Evolutionary conservation across 2,888 invertebrate genomes (phyloP), one percentile per base, ranked within the genome.

Genomic region (Lasius fuliginosus): DNA sequence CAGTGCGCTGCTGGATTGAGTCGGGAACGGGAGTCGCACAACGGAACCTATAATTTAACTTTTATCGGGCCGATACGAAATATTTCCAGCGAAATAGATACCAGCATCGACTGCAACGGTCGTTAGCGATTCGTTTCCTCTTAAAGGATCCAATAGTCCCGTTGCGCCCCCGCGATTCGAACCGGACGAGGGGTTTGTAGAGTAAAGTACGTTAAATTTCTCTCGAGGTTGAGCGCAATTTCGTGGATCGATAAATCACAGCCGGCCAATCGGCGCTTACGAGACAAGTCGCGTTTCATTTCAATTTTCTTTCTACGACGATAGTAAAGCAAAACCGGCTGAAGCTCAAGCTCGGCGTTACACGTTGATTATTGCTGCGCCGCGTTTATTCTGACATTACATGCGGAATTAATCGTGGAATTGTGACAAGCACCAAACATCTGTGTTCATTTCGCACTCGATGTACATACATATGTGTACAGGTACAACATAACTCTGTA

Each of bases 81-180:
- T 79, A 69, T 79, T 79, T 79, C n/a, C n/a, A n/a, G n/a, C n/a
- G n/a, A n/a, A n/a, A n/a, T n/a, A n/a, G n/a, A n/a, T n/a, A n/a
- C n/a, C 58, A 79, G 42, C 67, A 77, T 69, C 56, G 56, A 23
- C 69, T 79, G 56, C 58, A 58, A 71, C 71, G 23, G 58, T 79
- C 79, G 58, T 79, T 79, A 79, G 79, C 53, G 18, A 79, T 79
- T 79, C 79, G 42, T 79, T 79, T 60, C 79, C 33, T 46, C 33
- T 69, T 68, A 60, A 53, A 60, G 46, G 23, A 42, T 46, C 18
- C 79, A 60, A 36, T 79, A 46, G 79, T 53, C 53, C 71, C 30
- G 42, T 69, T 69, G 79, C 69, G 5, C 36, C 5, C 5, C 60
- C 46, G 71, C 58, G n/a, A 79, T 58, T 79, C 27, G 58, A 18